Base-by-base conservation (phyloP, 2,888 invertebrate species). In the Xestia rhomboidea region DNA sequence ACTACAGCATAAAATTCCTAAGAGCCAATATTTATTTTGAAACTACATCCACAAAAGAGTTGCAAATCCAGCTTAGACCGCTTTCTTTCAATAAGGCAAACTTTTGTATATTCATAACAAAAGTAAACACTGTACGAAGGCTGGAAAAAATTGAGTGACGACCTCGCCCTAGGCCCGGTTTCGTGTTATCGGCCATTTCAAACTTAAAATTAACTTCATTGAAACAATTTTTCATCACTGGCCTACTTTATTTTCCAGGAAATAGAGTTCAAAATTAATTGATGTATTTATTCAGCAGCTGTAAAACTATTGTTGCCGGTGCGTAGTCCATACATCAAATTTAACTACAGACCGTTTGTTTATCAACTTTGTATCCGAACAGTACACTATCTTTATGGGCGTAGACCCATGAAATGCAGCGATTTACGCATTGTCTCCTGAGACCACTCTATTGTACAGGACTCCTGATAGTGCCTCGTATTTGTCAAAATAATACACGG, bases 281-380 rank as follows among this genome's bases (percentile, higher is more conserved):
- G 60, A 63, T 13, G 0, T 13, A 24, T 67, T 68, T 54, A 57
- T 78, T 82, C 24, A 13, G 13, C 30, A 75, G 54, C 64, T 74
- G 87, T 81, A 87, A 82, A 78, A 74, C 44, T 60, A 75, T 79
- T 72, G n/a, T 78, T 76, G 76, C 27, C 49, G 24, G 81, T 79
- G 76, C 80, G 78, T 83, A 82, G 86, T 85, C 88, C 88, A 91
- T 91, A 90, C 88, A 90, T 92, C 92, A 92, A 88, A 91, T 90
- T 91, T 92, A 91, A 92, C 90, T 89, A 88, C 87, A 86, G 86
- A 87, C 84, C 86, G 90, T 89, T 89, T 91, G 90, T 92, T 91
- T 92, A 92, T 92, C 92, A 92, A 91, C 90, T 90, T 89, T 90
- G 88, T 91, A 89, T 90, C 89, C 89, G 87, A 88, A 85, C 85